Evolutionary conservation across 1,140 invertebrate genomes (phyloP).

Genomic region (Bilobella aurantiaca): DNA sequence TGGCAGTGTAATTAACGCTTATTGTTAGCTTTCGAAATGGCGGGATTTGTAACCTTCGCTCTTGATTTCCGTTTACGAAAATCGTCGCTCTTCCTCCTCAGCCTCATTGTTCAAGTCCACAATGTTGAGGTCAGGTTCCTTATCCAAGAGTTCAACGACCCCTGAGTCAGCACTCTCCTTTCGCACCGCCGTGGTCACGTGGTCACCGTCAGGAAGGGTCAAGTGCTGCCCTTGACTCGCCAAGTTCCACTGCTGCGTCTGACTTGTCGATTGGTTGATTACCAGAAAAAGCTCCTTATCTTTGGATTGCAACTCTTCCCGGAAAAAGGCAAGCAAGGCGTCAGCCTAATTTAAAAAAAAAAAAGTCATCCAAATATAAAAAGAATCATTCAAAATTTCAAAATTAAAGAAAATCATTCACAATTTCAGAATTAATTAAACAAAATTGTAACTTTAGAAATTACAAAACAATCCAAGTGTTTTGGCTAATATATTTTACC

Average conservation of each 20-base stretch:
- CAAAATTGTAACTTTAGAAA: too few species aligned
- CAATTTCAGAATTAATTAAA: too few species aligned
- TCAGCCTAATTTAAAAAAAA: background rate
- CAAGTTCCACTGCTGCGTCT: background rate
- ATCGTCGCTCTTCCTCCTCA: background rate
- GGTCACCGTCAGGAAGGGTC: background rate
- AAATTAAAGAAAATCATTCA: too few species aligned
- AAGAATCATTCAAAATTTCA: too few species aligned
- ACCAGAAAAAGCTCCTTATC: background rate
- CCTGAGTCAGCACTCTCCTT: background rate
- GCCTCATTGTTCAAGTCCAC: conserved; percentile 1
- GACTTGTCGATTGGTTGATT: background rate
- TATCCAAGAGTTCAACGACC: background rate
- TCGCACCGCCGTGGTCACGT: background rate
- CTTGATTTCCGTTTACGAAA: background rate
- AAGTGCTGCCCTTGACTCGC: background rate
- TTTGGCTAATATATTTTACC: too few species aligned
- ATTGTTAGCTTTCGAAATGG: too few species aligned
- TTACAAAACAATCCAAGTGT: too few species aligned
- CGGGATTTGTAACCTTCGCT: background rate
- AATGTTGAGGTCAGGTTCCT: background rate
- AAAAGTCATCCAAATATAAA: too few species aligned
- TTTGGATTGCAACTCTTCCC: background rate
- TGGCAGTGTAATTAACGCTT: too few species aligned
- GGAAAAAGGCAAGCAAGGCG: background rate